phyloP scores from a whole-genome alignment of 2,888 invertebrate genomes.

The Stenodema calcarata region DNA sequence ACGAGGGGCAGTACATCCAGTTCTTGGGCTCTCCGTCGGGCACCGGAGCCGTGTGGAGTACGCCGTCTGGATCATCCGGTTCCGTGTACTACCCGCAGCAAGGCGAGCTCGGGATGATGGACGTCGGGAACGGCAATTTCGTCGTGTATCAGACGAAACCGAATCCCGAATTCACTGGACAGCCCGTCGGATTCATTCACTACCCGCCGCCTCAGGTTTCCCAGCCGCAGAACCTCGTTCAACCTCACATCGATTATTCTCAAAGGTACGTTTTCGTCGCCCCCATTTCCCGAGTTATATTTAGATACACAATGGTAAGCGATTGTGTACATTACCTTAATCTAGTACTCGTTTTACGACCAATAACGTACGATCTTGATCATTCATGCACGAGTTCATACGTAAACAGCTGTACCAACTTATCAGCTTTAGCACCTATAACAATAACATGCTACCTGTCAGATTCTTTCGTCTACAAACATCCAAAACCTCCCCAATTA shows the following conservation, averaged over 20 bases:
- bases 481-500: too few relatives aligned
- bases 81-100: constrained; percentile 46
- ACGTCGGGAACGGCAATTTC: constrained; percentile 63
- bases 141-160: constrained; percentile 54
- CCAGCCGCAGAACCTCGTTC: constrained; percentile 20
- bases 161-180: constrained; percentile 49
- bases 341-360: too few relatives aligned
- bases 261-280: constrained; percentile 38
- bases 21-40: constrained; percentile 64
- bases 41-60: not conserved
- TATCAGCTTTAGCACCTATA: too few relatives aligned
- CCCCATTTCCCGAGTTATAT: not conserved
- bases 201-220: constrained; percentile 50
- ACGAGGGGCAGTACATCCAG: constrained; percentile 66
- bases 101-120: constrained; percentile 61
- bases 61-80: constrained; percentile 16
- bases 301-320: not conserved
- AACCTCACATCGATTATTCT: constrained; percentile 52
- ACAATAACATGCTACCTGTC: too few relatives aligned
- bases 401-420: too few relatives aligned
- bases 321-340: too few relatives aligned
- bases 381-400: too few relatives aligned
- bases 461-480: too few relatives aligned
- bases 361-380: too few relatives aligned
- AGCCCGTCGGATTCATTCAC: constrained; percentile 53